Conservation (phyloP, 2,797 vertebrate genomes). For the Staurois parvus region DNA sequence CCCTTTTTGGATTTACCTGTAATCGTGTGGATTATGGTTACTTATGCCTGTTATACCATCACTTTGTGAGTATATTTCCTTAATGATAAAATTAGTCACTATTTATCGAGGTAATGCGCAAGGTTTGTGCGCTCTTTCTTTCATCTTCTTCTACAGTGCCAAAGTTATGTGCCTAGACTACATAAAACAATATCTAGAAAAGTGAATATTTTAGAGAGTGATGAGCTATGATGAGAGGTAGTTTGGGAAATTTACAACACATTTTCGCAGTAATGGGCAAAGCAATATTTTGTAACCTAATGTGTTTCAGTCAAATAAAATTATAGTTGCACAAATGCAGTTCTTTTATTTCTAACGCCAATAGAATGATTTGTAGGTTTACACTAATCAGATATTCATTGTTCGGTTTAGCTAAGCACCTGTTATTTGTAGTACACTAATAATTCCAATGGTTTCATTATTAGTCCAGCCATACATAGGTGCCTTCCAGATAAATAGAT, state of each 20-base stretch:
- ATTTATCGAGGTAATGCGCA: too few relatives aligned
- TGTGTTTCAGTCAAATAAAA: conserved; percentile 1
- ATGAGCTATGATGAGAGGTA: conserved; percentile 11
- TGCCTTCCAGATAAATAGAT: too few relatives aligned
- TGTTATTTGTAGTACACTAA: neutral
- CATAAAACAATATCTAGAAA: neutral
- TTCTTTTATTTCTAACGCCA: neutral
- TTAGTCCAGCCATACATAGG: too few relatives aligned
- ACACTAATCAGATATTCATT: neutral
- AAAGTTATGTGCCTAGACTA: too few relatives aligned
- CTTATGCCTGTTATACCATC: too few relatives aligned
- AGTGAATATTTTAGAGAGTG: conserved; percentile 9
- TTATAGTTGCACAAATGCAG: neutral
- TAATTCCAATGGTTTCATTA: too few relatives aligned
- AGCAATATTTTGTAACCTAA: neutral
- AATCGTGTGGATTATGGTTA: too few relatives aligned
- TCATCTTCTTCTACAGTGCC: too few relatives aligned
- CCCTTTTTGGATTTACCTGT: too few relatives aligned
- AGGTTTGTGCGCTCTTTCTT: too few relatives aligned
- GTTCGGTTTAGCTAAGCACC: neutral
- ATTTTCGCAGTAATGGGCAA: conserved; percentile 10
- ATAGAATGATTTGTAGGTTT: neutral
- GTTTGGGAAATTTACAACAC: conserved; percentile 30
- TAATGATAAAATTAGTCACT: too few relatives aligned
- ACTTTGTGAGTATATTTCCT: too few relatives aligned